Evolutionary conservation across 1,140 invertebrate genomes (phyloP), one percentile per base, ranked within the genome.

Genomic region (Ooceraea biroi): DNA sequence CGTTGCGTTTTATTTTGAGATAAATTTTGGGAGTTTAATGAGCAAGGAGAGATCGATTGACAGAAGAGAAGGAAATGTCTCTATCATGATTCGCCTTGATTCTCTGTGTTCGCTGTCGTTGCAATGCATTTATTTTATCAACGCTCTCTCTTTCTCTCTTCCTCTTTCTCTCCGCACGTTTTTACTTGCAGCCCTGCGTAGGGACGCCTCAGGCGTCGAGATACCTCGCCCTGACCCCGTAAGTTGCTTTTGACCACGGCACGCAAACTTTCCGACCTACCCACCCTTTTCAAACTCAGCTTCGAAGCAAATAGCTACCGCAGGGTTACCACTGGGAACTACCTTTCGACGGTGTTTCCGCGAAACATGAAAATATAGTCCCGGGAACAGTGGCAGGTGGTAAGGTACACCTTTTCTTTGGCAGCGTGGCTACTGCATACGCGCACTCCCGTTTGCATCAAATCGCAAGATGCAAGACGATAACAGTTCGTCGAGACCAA

Each of bases 231-330:
- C 50, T 63, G 22, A 57, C 12, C 63, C 76, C 69, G 48, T 1
- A 78, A 69, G 63, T 71, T 71, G 71, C 65, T 80, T 80, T 46
- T 22, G 76, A 17, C 36, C 66, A 57, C 22, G 50, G 63, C 63
- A 57, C 69, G 50, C 36, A 71, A 80, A 80, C 50, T 80, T 80
- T 19, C 76, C 76, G 50, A 80, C 65, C 52, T 71, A 80, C 50
- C 76, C 57, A 71, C 76, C 65, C 76, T 80, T 80, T 80, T 80
- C 76, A 71, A 58, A 7, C 65, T 80, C 76, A 55, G 76, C 30
- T 78, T 78, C 76, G 66, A 80, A 65, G 65, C 65, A 80, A 80
- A 71, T 71, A 80, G 65, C 63, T 71, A 71, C 50, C 52, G 30
- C 50, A 80, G 65, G 76, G 76, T 80, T 80, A 69, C 36, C 36